Base-by-base conservation (phyloP, 2,888 invertebrate genomes). In the Odontothrips loti region DNA sequence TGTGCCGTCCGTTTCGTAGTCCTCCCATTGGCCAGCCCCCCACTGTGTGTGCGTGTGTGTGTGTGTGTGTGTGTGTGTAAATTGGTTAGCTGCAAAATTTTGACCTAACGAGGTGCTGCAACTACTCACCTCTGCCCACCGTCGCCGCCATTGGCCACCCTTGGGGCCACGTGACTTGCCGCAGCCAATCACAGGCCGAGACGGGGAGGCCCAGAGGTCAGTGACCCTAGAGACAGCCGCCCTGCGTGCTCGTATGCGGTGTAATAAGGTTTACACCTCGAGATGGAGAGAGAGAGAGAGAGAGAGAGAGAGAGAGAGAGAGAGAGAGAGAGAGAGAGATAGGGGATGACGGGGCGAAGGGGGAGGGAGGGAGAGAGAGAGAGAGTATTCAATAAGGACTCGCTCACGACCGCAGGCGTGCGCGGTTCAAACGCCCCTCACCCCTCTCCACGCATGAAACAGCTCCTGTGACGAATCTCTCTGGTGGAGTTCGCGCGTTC, bases 181-280 rank as follows among this genome's bases (percentile, higher is more conserved):
- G n/a, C n/a, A n/a, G n/a, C n/a, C n/a, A n/a, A n/a, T n/a, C n/a
- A n/a, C n/a, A n/a, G n/a, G n/a, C n/a, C n/a, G n/a, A n/a, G n/a
- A n/a, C 51, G 51, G 1, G 51, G 51, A 51, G 51, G 51, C 51
- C 51, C 15, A 51, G 51, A 51, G 9, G 3, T n/a, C n/a, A n/a
- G n/a, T n/a, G n/a, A n/a, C n/a, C n/a, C n/a, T n/a, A 58, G 58
- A 58, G 58, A 58, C 20, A 17, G 58, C 20, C 58, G 58, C 58
- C 58, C 34, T 43, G 34, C 6, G 58, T 12, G 58, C 58, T 11
- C 58, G 58, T 15, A 58, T 58, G 58, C n/a, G 58, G 17, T 43
- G 34, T 58, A 58, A 58, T 58, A 58, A 58, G 58, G 58, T 58
- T 58, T 58, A 58, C 58, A 58, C 58, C 58, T 58, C n/a, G 58